Conservation (phyloP, 2,113 vertebrate genomes). For the Myodes glareolus region DNA sequence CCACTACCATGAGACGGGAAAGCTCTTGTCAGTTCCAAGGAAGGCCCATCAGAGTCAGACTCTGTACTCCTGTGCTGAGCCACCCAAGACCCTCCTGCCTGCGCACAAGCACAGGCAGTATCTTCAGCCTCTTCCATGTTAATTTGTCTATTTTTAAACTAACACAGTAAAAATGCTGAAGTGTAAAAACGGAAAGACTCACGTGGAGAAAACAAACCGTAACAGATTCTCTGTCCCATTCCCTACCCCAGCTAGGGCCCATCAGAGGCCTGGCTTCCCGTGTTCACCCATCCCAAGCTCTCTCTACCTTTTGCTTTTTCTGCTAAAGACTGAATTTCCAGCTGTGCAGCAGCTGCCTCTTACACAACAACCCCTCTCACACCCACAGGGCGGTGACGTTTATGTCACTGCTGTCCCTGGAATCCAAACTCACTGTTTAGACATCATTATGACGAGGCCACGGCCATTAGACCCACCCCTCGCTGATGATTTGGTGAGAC, state of each 20-base stretch:
- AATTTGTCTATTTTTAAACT: not conserved
- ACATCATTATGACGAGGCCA: not conserved
- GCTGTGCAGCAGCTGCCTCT: not conserved
- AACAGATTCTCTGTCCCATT: not conserved
- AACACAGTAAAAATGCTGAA: not conserved
- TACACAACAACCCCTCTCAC: not conserved
- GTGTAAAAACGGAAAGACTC: not conserved
- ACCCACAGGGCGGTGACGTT: not conserved
- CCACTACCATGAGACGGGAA: not conserved
- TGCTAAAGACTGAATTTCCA: not conserved
- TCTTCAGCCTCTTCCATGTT: not conserved
- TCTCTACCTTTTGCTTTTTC: rapidly evolving
- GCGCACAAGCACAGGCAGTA: not conserved
- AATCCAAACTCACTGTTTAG: not conserved
- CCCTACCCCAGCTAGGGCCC: rapidly evolving
- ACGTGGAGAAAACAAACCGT: rapidly evolving
- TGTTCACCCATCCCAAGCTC: rapidly evolving
- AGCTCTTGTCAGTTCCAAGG: not conserved
- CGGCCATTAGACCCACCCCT: not conserved
- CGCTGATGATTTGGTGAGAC: not conserved
- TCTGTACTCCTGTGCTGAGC: not conserved
- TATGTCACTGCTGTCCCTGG: not conserved
- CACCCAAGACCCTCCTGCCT: not conserved
- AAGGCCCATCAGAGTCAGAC: not conserved
- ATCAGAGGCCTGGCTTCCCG: rapidly evolving